Conservation (phyloP, 2,113 vertebrate genomes). For the Scomber japonicus region DNA sequence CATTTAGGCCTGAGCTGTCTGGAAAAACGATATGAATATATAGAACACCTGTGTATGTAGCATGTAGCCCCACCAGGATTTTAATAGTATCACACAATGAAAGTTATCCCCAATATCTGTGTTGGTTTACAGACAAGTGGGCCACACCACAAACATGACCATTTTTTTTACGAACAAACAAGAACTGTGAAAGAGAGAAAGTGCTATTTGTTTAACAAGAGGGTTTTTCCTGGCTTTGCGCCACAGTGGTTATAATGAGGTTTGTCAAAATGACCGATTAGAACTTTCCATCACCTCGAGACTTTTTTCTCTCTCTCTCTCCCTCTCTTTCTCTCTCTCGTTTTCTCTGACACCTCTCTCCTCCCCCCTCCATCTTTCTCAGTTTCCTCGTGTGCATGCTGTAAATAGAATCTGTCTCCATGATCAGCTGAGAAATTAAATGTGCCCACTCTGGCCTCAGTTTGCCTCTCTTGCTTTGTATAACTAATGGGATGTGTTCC, state of each 20-base stretch:
- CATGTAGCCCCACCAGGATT: background rate
- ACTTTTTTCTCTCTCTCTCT: constrained; percentile 18
- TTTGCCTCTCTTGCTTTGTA: constrained; percentile 61
- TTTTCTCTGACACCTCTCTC: constrained; percentile 17
- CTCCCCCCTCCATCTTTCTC: constrained; percentile 27
- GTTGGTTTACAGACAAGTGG: constrained; percentile 9
- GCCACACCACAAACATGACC: background rate
- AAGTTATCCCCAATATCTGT: constrained; percentile 5
- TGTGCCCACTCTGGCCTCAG: constrained; percentile 59
- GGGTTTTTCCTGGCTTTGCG: constrained; percentile 51
- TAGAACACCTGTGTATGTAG: background rate
- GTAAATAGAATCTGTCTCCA: constrained; percentile 81
- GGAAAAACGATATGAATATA: background rate
- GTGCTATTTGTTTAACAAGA: constrained; percentile 52
- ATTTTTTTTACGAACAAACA: constrained; percentile 30
- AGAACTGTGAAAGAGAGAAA: constrained; percentile 41
- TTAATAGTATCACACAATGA: background rate
- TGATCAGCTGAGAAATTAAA: constrained; percentile 81
- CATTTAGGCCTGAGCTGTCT: background rate
- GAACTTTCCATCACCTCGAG: constrained; percentile 67
- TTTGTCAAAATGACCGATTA: constrained; percentile 76
- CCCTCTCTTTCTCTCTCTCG: background rate
- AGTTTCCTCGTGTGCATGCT: constrained; percentile 51
- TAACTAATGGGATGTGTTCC: constrained; percentile 68
- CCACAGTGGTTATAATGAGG: constrained; percentile 57